Base-by-base conservation (phyloP, 2,113 vertebrate genomes). In the Tenebrosternarchus preto region DNA sequence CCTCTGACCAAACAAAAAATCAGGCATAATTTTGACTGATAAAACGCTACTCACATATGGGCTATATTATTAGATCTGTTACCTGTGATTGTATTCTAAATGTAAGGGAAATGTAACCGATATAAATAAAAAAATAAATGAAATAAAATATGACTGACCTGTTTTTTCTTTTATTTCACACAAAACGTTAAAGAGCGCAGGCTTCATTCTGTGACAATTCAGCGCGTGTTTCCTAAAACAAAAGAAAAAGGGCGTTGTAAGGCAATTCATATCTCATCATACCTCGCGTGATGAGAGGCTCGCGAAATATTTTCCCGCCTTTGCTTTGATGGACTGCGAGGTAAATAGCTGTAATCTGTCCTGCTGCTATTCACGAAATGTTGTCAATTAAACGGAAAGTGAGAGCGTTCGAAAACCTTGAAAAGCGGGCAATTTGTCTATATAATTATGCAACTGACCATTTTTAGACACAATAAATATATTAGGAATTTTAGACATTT, bases 101-200 rank as follows among this genome's bases (percentile, higher is more conserved):
- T 24, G 29, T 36, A 69, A 9, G 7, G n/a, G 17, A 29, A 72
- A 19, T 16, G 33, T 5, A 39, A n/a, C 8, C 43, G 39, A 24
- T 4, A 5, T 46, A 39, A 31, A 50, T 22, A 27, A 43, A n/a
- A 3, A 57, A 17, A 25, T 69, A 16, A 29, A 56, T 17, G 19
- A 59, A n/a, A 56, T 68, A n/a, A 36, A 70, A 70, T n/a, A 76
- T 16, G 20, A 67, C 79, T 82, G 96, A 98, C 97, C 97, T 96
- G 97, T 99, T 93, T 99, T 99, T 73, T 99, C 97, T 94, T 99
- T 99, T 91, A 99, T 98, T 95, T 99, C 97, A 89, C 97, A 99
- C 90, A 99, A 92, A 84, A 99, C 97, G 83, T 98, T 98, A 92
- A 99, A 99, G 90, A 98, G 96, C 67, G 97, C 97, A 6, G 97